phyloP scores from a whole-genome alignment of 1,140 invertebrate genomes.

The Stenopsyche tienmushanensis region DNA sequence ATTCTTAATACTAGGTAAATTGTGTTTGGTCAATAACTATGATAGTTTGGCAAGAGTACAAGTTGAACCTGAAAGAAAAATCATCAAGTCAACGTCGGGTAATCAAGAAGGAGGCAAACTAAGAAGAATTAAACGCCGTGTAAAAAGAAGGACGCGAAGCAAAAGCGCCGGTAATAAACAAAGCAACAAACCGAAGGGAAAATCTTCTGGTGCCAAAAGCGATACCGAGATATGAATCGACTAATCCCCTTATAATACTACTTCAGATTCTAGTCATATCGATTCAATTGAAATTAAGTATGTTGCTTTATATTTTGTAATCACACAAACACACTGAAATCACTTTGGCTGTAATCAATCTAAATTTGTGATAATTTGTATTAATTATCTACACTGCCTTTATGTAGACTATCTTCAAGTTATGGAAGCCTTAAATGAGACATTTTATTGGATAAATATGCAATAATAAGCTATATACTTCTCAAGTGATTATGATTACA shows the following conservation, averaged over 20 bases:
- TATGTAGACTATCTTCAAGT: no score
- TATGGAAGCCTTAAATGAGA: no score
- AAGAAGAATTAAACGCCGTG: conserved; percentile 44
- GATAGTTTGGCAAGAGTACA: conserved; percentile 53
- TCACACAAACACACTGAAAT: no score
- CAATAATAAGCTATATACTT: no score
- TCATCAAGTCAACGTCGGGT: conserved; percentile 43
- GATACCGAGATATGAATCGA: conserved; percentile 49
- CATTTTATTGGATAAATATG: no score
- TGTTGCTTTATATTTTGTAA: no score
- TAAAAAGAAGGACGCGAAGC: conserved; percentile 48
- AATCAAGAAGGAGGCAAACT: conserved; percentile 44
- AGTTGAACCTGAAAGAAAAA: conserved; percentile 50
- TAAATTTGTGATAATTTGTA: no score
- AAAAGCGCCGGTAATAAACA: conserved; percentile 47
- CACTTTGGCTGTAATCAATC: no score
- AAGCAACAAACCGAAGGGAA: conserved; percentile 33
- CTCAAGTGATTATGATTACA: no score
- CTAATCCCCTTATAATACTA: neutral
- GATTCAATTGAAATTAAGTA: no score
- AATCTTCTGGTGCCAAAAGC: conserved; percentile 48
- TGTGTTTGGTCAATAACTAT: conserved; percentile 54
- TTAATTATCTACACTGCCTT: no score
- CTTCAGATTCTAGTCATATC: no score
- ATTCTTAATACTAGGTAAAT: conserved; percentile 47